Evolutionary conservation across 2,888 invertebrate genomes (phyloP).

Genomic region (Xestia ashworthii): DNA sequence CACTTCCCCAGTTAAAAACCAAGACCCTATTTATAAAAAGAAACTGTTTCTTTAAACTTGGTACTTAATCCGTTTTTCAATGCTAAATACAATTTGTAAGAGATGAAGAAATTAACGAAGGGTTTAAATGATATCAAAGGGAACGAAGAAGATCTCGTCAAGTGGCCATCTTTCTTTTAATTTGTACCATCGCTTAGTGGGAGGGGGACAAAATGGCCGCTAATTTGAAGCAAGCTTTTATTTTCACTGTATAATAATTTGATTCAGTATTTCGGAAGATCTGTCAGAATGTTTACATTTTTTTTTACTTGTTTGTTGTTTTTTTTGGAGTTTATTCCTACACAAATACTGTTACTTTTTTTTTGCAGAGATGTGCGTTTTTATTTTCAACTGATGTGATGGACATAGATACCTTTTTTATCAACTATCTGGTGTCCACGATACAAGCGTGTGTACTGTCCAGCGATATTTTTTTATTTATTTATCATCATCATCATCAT

Average conservation of each 20-base stretch:
- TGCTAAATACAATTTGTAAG: constrained; percentile 25
- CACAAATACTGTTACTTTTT: neutral
- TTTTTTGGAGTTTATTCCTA: neutral
- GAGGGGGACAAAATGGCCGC: constrained; percentile 9
- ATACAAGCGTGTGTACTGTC: too few species aligned
- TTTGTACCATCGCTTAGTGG: constrained; percentile 20
- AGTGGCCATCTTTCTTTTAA: constrained; percentile 37
- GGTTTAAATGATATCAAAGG: constrained; percentile 35
- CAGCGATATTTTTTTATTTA: too few species aligned
- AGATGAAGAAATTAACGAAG: constrained; percentile 46
- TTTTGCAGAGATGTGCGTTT: neutral
- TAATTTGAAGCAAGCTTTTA: constrained; percentile 25
- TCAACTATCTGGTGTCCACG: too few species aligned
- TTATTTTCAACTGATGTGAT: neutral
- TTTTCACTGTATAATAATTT: neutral
- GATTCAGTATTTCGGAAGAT: neutral
- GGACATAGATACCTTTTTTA: too few species aligned
- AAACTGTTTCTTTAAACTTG: neutral
- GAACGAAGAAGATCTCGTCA: constrained; percentile 1
- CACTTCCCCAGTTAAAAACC: neutral
- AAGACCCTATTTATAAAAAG: neutral
- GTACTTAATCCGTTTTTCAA: constrained; percentile 28
- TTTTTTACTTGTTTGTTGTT: neutral
- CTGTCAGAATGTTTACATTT: neutral
- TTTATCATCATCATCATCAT: too few species aligned